Evolutionary conservation across 2,888 invertebrate species (phyloP), one percentile per base, ranked within the genome.

Genomic region (Lasioglossum zephyrum): DNA sequence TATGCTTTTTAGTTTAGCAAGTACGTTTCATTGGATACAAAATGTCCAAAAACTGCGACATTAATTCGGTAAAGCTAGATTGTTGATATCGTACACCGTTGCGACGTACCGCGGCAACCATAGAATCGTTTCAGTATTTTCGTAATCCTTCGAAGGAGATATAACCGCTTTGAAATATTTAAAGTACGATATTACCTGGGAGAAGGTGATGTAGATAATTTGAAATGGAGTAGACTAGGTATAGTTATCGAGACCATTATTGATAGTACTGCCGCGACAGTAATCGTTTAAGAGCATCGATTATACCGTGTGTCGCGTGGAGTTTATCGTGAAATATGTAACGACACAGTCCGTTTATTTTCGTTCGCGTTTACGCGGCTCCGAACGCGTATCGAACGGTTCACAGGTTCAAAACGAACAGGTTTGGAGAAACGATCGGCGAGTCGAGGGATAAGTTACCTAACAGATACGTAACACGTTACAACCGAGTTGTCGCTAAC

Each of bases 391-490:
- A 31, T 26, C 5, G 8, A 31, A 31, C 39, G 26, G 76, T 18
- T 69, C 47, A 53, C 26, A 44, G 39, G 39, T 70, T 69, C 57
- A 69, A 76, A 81, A 70, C 72, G 39, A 49, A 60, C 75, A 75
- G 70, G 57, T 63, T 66, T 41, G 84, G 79, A 80, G 81, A 79
- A 89, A 79, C 79, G 81, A 80, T 79, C 85, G 70, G 75, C 41
- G 72, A 81, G 63, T 44, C 77, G 60, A 81, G 49, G 74, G 49
- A 85, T 82, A 73, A 81, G 86, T 89, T 89, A 89, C 86, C 88
- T 88, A 89, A 89, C 86, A 72, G 75, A 81, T 84, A 69, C 80
- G 89, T 89, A 88, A 89, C 86, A 88, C 82, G 82, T 88, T 86
- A 85, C 82, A 84, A 84, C 82, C 72, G 70, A 80, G 78, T 77